Base-by-base conservation (phyloP, 2,888 invertebrate species). In the Tetranychus piercei region DNA sequence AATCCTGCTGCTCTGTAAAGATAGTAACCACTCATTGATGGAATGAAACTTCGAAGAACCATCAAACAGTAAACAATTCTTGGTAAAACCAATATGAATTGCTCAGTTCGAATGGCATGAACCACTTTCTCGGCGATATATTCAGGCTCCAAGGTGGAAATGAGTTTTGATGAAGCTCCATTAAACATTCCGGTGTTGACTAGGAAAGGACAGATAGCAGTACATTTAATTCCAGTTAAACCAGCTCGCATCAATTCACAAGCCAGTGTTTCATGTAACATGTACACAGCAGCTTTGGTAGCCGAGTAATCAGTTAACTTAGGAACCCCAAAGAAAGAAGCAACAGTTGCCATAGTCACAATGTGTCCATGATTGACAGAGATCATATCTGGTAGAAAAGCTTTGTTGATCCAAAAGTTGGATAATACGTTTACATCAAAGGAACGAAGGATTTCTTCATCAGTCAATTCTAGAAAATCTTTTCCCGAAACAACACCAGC, bases 151-250 rank as follows among this genome's bases (percentile, higher is more conserved):
- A 93, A 83, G 74, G 88, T 88, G 6, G 90, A 88, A 9, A 69
- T 20, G 82, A 90, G 85, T 74, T 75, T 90, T 84, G 66, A 88
- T 88, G 44, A 91, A 43, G 92, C 92, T 79, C 93, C 90, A 76
- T 90, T 90, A 82, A 97, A 96, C 94, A 97, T 94, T 80, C 95
- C 95, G 1, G 96, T 96, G 82, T 94, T 90, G 79, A 96, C 69
- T 11, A 69, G 69, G 84, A 89, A 94, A 0, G 96, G 96, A 82
- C 94, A 95, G 78, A 96, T 88, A 66, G 90, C 88, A 1, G 94
- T 94, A 0, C 92, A 92, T 79, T 89, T 86, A 22, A 96, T 88
- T 44, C 88, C 88, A 78, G 87, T 78, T 73, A 82, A 81, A 1
- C 81, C 81, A 72, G 70, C 74, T 7, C 34, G 34, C 3, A 75